Conservation (phyloP, 2,113 vertebrate species). For the Numida meleagris region DNA sequence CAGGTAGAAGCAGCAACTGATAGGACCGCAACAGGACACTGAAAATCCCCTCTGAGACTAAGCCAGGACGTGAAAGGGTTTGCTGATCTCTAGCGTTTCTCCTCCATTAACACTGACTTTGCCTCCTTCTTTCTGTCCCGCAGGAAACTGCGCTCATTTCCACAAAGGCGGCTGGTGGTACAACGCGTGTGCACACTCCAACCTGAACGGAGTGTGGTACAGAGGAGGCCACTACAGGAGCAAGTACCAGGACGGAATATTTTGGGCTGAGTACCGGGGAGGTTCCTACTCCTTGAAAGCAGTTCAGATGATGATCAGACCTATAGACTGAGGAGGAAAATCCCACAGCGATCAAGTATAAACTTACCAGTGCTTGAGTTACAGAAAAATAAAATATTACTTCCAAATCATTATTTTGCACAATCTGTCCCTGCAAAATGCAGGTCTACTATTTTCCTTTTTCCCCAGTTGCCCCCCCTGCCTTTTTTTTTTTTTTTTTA, state of each 20-base stretch:
- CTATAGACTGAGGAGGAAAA: conserved; percentile 85
- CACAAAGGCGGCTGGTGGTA: conserved; percentile 99
- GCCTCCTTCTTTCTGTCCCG: not conserved
- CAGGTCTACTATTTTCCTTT: conserved; percentile 21
- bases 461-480: not conserved
- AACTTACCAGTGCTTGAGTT: conserved; percentile 24
- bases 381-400: conserved; percentile 41
- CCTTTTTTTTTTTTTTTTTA: not conserved
- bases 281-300: conserved; percentile 95
- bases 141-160: conserved; percentile 98
- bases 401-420: conserved; percentile 68
- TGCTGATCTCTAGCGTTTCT: not conserved
- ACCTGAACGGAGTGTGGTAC: conserved; percentile 98
- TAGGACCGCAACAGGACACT: not conserved
- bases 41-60: not conserved
- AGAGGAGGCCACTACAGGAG: conserved; percentile 95
- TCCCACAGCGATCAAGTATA: not conserved
- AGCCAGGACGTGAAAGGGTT: accelerated
- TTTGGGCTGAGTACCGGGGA: conserved; percentile 97
- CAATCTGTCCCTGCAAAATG: conserved; percentile 56
- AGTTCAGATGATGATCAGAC: conserved; percentile 94
- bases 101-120: not conserved
- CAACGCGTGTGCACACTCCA: conserved; percentile 96
- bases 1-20: not conserved
- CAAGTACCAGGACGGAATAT: conserved; percentile 97